These are phyloP conservation scores for Myrmophylax atrothorax DNA, from an alignment of 2,113 vertebrate genomes.

Conservation along the genomic window DNA sequence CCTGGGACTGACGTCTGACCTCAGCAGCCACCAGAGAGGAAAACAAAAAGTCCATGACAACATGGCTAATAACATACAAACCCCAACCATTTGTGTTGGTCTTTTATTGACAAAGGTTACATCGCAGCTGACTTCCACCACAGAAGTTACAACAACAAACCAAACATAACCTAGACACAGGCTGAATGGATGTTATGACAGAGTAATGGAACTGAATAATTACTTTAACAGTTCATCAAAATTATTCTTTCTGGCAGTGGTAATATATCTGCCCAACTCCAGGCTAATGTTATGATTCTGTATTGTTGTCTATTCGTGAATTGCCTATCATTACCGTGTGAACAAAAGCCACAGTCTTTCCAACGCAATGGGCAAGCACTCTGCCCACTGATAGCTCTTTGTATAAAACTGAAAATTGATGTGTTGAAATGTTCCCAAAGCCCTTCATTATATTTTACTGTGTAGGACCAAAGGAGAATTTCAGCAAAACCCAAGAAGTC, in stretches of 20 bases:
- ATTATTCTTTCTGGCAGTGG: conserved; percentile 51
- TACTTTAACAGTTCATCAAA: conserved; percentile 50
- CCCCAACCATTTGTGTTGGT: conserved; percentile 5
- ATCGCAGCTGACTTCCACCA: conserved; percentile 34
- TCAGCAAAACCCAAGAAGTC: conserved; percentile 14
- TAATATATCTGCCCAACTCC: neutral
- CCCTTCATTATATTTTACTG: conserved; percentile 3
- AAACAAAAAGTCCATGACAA: conserved; percentile 54
- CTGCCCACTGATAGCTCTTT: neutral
- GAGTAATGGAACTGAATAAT: conserved; percentile 39
- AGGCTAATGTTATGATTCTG: neutral
- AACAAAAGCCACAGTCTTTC: conserved; percentile 23
- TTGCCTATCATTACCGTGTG: neutral
- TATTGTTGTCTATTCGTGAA: conserved; percentile 2
- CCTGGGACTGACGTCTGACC: conserved; percentile 50
- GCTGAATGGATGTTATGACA: conserved; percentile 44
- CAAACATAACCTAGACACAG: conserved; percentile 37
- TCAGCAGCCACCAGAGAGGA: conserved; percentile 47
- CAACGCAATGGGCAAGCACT: neutral
- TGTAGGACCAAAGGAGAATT: neutral
- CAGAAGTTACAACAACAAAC: conserved; percentile 45
- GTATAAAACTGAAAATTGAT: neutral
- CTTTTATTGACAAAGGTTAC: conserved; percentile 44
- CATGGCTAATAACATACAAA: neutral
- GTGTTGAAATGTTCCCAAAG: neutral